phyloP scores from a whole-genome alignment of 2,888 invertebrate species.

The Scaptomyza reducta region DNA sequence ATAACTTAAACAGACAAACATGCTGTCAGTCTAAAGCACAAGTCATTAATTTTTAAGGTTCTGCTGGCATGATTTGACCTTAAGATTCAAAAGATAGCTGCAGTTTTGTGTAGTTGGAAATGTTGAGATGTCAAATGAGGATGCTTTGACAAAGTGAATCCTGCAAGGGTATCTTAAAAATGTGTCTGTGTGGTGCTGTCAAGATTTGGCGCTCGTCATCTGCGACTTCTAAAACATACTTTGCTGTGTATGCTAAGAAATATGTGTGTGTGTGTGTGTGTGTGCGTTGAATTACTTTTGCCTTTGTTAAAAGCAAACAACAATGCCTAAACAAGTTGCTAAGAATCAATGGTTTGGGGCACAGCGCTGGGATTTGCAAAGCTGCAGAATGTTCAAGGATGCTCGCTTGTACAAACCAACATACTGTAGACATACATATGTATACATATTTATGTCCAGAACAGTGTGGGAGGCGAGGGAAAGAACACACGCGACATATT shows the following conservation, averaged over 20 bases:
- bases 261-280: slow-evolving; percentile 59
- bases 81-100: background rate
- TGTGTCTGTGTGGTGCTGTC: slow-evolving; percentile 34
- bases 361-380: slow-evolving; percentile 51
- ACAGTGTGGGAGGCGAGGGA: slow-evolving; percentile 27
- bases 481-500: slow-evolving; percentile 58
- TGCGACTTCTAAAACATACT: slow-evolving; percentile 23
- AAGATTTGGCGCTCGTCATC: slow-evolving; percentile 27
- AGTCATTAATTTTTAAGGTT: slow-evolving; percentile 65
- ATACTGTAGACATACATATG: slow-evolving; percentile 3
- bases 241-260: slow-evolving; percentile 52
- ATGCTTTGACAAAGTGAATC: background rate
- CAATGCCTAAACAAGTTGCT: slow-evolving; percentile 40
- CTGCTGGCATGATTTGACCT: slow-evolving; percentile 4
- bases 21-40: slow-evolving; percentile 32
- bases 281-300: slow-evolving; percentile 71
- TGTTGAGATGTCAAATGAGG: background rate
- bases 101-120: background rate
- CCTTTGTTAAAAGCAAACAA: slow-evolving; percentile 71
- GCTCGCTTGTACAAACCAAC: slow-evolving; percentile 22
- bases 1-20: slow-evolving; percentile 21
- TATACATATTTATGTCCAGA: slow-evolving; percentile 31
- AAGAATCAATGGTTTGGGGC: background rate
- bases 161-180: slow-evolving; percentile 1
- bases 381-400: slow-evolving; percentile 53